These are phyloP conservation scores for Dugesia japonica DNA, from an alignment of 2,888 invertebrate species.

Conservation along the genomic window DNA sequence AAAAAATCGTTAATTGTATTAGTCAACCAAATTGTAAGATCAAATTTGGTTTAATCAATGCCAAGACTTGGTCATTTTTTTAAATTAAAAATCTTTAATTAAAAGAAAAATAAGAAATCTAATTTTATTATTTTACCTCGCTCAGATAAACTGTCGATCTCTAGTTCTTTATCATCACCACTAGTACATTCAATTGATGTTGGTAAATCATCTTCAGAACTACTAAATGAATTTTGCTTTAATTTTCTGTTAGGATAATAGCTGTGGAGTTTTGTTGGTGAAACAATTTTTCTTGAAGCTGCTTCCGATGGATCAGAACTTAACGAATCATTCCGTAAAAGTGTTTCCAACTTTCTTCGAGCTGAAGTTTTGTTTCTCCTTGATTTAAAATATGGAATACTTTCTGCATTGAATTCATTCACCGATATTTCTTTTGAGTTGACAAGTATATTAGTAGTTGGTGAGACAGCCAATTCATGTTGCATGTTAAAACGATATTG, in stretches of 20 bases:
- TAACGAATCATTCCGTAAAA: slow-evolving; percentile 50
- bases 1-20: too few species aligned
- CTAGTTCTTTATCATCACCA: slow-evolving; percentile 53
- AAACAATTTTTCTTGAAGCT: neutral
- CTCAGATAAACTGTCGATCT: slow-evolving; percentile 51
- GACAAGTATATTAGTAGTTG: neutral
- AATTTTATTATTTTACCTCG: slow-evolving; percentile 42
- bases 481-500: neutral
- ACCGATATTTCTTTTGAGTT: neutral
- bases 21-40: too few species aligned
- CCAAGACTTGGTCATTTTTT: too few species aligned
- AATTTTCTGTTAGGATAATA: neutral
- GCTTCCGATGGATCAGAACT: slow-evolving; percentile 49
- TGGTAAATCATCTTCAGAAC: slow-evolving; percentile 75
- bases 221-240: slow-evolving; percentile 45
- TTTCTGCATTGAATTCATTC: neutral
- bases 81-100: too few species aligned
- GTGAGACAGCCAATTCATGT: neutral
- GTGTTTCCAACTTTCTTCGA: slow-evolving; percentile 43
- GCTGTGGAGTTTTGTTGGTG: neutral
- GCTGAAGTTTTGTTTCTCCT: slow-evolving; percentile 38
- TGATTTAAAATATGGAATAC: neutral
- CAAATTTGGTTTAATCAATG: too few species aligned
- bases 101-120: too few species aligned
- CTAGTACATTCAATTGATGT: slow-evolving; percentile 78